These are phyloP conservation scores for Onchidella celtica DNA, from an alignment of 2,888 invertebrate species.

Conservation along the genomic window DNA sequence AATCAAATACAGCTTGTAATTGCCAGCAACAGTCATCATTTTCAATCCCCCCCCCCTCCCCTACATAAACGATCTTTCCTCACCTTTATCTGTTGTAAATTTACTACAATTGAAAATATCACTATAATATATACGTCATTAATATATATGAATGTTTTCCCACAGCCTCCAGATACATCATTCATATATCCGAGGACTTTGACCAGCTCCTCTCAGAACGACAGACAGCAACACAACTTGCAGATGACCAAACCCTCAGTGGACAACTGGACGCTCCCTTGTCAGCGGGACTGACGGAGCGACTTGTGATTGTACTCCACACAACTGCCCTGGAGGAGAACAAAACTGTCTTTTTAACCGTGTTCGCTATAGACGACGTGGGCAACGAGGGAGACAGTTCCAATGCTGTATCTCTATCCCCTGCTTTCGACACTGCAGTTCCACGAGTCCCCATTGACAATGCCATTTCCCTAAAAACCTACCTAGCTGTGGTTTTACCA, in stretches of 20 bases:
- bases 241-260: slow-evolving; percentile 10
- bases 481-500: slow-evolving; percentile 46
- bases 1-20: too few species aligned
- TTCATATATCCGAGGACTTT: slow-evolving; percentile 47
- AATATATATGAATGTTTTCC: too few species aligned
- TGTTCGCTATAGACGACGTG: slow-evolving; percentile 54
- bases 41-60: too few species aligned
- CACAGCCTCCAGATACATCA: slow-evolving; percentile 52
- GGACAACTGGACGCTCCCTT: slow-evolving; percentile 27
- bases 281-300: slow-evolving; percentile 45
- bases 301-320: slow-evolving; percentile 21
- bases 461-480: neutral
- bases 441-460: slow-evolving; percentile 9
- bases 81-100: too few species aligned
- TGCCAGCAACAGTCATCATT: too few species aligned
- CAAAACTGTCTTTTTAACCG: slow-evolving; percentile 51
- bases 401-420: slow-evolving; percentile 58
- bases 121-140: too few species aligned
- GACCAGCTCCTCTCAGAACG: slow-evolving; percentile 30
- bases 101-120: too few species aligned
- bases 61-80: too few species aligned
- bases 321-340: slow-evolving; percentile 24
- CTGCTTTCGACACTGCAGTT: slow-evolving; percentile 48
- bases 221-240: neutral
- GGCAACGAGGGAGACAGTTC: slow-evolving; percentile 56